Percentiles rank a stretch among this genome's conserved stretches.
Conservation (phyloP, 2,797 vertebrate genomes). For the Hippocampus kuda region DNA sequence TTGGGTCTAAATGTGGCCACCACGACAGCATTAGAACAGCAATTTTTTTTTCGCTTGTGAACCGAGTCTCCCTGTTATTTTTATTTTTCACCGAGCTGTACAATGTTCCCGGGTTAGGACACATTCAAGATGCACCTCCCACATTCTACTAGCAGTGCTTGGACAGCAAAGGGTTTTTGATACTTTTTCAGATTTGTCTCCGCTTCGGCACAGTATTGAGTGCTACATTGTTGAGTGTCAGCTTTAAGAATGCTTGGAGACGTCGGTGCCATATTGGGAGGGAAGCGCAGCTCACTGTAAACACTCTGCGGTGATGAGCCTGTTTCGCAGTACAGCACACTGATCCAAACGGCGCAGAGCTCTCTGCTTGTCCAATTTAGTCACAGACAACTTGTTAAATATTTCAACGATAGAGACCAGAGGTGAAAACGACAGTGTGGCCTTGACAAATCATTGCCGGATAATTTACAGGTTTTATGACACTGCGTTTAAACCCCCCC, state of each 20-base stretch:
- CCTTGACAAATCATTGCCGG: not conserved
- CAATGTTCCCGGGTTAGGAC: not conserved
- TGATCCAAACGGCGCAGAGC: not conserved
- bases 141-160: not conserved
- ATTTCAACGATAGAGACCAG: not conserved
- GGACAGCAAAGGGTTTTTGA: not conserved
- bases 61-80: not conserved
- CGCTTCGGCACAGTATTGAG: not conserved
- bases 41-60: not conserved
- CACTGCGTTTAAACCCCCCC: not conserved
- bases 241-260: slow-evolving; percentile 4
- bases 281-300: not conserved
- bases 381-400: not conserved
- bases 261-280: slow-evolving; percentile 3
- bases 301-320: not conserved
- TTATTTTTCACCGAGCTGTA: not conserved
- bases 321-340: not conserved
- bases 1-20: not conserved
- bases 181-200: slow-evolving; percentile 4
- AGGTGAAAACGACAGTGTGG: not conserved
- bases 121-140: not conserved
- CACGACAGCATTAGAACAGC: not conserved
- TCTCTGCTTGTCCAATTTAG: not conserved
- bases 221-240: not conserved
- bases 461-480: not conserved